Base-by-base conservation (phyloP, 2,797 vertebrate genomes). In the Gymnoscopelus microlampas region DNA sequence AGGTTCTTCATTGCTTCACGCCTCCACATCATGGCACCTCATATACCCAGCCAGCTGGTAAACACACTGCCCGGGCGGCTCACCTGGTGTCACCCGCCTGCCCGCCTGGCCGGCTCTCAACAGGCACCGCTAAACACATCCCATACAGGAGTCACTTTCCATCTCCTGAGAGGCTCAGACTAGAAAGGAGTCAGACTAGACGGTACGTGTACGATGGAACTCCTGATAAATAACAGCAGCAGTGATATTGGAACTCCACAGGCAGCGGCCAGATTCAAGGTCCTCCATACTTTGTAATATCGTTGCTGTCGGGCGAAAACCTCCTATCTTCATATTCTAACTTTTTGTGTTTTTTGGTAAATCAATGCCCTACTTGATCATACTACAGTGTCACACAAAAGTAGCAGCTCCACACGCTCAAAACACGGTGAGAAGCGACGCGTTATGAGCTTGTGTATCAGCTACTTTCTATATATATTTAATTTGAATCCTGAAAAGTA, bases 171-270 rank as follows among this genome's bases (percentile, higher is more conserved):
- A 9, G 55, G 68, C 29, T 70, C 48, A 9, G n/a, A 50, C 19
- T 19, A 50, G 15, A 57, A 68, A 49, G 35, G 47, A 23, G 49
- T 7, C 50, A 39, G 29, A 32, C 68, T 66, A 68, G 67, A 71
- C 26, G 26, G 26, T 29, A 29, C 26, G 26, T 66, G 73, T 59
- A 68, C 57, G 39, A 64, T 77, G 71, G 69, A 74, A 86, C 66
- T 73, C 26, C 74, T 81, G 78, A 87, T 81, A 83, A 87, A 89
- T 88, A 83, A 29, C 26, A 29, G 26, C 71, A 81, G 49, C 54
- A 73, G 82, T 63, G 78, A 74, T 84, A 79, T 71, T 48, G 10
- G 73, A 84, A 77, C 63, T 69, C 84, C 71, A 79, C 48, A 32
- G 69, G 80, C 82, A 77, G 49, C 62, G 75, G 67, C 60, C 26